Evolutionary conservation across 2,113 vertebrate species (phyloP).

Genomic region (Syngnathoides biaculeatus): DNA sequence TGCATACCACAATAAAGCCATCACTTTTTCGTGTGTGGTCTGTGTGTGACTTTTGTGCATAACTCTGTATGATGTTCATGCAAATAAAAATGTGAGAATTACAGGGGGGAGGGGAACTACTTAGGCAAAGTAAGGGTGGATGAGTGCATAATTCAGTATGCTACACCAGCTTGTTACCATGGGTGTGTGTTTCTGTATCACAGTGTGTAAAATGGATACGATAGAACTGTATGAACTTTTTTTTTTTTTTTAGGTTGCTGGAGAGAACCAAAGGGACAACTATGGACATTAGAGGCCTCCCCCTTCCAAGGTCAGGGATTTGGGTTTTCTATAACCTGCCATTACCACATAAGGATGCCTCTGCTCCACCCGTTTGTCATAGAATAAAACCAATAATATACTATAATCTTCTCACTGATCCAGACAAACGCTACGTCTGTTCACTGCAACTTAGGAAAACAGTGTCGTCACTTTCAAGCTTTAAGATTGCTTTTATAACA

Average conservation of each 20-base stretch:
- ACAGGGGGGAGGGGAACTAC: no score
- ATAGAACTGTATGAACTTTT: constrained; percentile 37
- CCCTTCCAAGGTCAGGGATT: constrained; percentile 57
- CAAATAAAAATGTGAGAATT: background rate
- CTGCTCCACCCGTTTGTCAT: constrained; percentile 63
- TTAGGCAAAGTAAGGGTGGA: background rate
- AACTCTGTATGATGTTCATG: background rate
- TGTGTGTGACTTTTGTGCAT: background rate
- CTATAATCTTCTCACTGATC: constrained; percentile 59
- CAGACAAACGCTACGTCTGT: constrained; percentile 57
- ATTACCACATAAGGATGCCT: constrained; percentile 66
- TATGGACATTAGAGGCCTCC: constrained; percentile 57
- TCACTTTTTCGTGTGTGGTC: background rate
- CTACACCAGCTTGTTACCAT: constrained; percentile 35
- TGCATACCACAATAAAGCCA: background rate
- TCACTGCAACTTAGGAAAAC: constrained; percentile 49
- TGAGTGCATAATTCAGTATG: constrained; percentile 27
- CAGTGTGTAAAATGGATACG: constrained; percentile 38
- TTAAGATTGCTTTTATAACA: constrained; percentile 17
- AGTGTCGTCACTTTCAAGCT: constrained; percentile 12
- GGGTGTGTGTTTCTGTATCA: constrained; percentile 9
- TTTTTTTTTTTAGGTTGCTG: constrained; percentile 52
- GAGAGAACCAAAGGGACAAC: constrained; percentile 51
- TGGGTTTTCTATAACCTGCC: constrained; percentile 66
- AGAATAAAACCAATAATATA: constrained; percentile 59